Conservation (phyloP, 1,140 invertebrate genomes). For the Ceratina australensis region DNA sequence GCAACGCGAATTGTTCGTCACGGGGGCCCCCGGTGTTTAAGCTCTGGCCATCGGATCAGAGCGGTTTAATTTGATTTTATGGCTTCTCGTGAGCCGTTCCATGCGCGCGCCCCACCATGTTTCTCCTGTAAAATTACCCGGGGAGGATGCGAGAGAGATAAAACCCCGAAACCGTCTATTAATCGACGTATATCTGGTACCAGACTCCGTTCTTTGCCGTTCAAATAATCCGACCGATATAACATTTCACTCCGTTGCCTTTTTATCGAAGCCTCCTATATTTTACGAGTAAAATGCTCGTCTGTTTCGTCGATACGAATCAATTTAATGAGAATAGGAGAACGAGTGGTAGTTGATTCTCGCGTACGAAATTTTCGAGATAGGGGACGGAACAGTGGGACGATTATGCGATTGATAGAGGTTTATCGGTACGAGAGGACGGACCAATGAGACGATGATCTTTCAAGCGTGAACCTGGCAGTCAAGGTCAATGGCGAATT, state of each 20-base stretch:
- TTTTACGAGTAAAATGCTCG: too few relatives aligned
- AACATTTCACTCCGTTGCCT: background rate
- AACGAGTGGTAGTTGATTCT: too few relatives aligned
- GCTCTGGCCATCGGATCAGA: conserved; percentile 35
- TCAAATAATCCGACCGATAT: background rate
- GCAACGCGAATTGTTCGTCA: conserved; percentile 41
- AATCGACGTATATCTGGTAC: conserved; percentile 8
- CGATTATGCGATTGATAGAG: conserved; percentile 32
- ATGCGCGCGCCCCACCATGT: background rate
- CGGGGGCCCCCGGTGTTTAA: conserved; percentile 33
- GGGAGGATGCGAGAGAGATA: conserved; percentile 25
- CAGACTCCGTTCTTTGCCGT: background rate
- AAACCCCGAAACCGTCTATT: conserved; percentile 19
- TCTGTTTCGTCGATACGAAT: background rate
- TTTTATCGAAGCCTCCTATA: too few relatives aligned
- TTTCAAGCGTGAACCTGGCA: conserved; percentile 38
- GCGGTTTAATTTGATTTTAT: conserved; percentile 58
- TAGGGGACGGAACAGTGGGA: background rate
- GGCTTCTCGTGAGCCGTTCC: conserved; percentile 45
- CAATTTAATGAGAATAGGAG: background rate
- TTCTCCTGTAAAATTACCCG: conserved; percentile 21
- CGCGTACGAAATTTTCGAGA: background rate
- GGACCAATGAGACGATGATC: conserved; percentile 46
- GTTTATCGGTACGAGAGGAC: conserved; percentile 43
- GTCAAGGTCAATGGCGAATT: conserved; percentile 57